These are phyloP conservation scores for Cerastis rubricosa DNA, from an alignment of 2,888 invertebrate species.

Conservation along the genomic window DNA sequence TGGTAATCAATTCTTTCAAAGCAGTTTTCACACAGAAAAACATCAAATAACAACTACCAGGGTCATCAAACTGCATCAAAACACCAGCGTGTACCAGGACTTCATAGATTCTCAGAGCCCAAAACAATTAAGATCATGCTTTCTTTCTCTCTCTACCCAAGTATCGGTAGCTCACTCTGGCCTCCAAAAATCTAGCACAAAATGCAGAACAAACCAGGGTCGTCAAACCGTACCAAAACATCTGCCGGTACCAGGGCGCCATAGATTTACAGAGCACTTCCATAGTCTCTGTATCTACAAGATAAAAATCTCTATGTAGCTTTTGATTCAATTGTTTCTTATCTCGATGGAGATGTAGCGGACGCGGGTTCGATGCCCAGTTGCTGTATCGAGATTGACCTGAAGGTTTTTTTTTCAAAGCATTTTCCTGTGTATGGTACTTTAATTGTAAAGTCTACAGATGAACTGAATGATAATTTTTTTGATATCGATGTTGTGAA, in stretches of 20 bases:
- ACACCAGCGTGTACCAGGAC: conserved; percentile 7
- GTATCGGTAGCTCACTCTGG: neutral
- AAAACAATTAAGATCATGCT: neutral
- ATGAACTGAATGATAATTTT: conserved; percentile 39
- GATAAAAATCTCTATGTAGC: conserved; percentile 65
- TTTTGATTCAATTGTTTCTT: conserved; percentile 82
- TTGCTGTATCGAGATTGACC: conserved; percentile 44
- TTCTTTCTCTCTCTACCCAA: neutral
- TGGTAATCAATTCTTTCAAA: neutral
- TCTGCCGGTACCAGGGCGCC: conserved; percentile 58
- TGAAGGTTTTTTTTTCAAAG: conserved; percentile 23
- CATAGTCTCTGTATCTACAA: conserved; percentile 49
- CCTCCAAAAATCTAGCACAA: conserved; percentile 31
- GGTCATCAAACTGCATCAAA: conserved; percentile 33
- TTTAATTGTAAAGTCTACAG: conserved; percentile 59
- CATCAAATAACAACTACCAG: neutral
- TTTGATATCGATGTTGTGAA: conserved; percentile 31
- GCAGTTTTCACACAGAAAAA: neutral
- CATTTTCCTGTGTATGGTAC: conserved; percentile 48
- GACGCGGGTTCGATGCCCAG: conserved; percentile 79
- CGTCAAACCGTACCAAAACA: conserved; percentile 49
- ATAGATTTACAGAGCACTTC: conserved; percentile 62
- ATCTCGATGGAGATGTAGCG: conserved; percentile 78
- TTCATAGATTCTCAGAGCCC: neutral
- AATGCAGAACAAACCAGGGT: conserved; percentile 33